These are phyloP conservation scores for Picus viridis DNA, from an alignment of 2,797 vertebrate species.

Conservation along the genomic window DNA sequence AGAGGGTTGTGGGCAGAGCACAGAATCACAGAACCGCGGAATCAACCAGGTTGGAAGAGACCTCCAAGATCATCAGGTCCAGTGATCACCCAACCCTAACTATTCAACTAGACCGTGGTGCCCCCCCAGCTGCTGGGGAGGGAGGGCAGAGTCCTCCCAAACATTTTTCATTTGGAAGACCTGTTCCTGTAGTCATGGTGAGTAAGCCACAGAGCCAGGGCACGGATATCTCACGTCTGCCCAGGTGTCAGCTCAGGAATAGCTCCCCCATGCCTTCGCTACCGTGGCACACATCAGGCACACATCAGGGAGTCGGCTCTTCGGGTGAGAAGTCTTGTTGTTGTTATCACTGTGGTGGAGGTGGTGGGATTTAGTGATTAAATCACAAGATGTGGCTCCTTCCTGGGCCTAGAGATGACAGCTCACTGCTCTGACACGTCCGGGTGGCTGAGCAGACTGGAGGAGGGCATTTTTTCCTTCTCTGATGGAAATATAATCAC, in stretches of 20 bases:
- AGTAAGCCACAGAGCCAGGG: neutral
- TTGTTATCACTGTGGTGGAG: neutral
- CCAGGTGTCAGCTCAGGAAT: fast-evolving
- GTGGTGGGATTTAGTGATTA: neutral
- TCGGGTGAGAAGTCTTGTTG: neutral
- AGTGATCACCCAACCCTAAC: too few relatives aligned
- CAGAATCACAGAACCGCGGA: too few relatives aligned
- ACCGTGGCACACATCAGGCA: fast-evolving
- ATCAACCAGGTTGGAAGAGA: too few relatives aligned
- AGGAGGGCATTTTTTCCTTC: neutral
- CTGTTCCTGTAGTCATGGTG: neutral
- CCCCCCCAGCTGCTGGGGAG: neutral
- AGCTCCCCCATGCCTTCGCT: neutral
- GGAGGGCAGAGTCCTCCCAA: neutral
- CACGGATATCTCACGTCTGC: fast-evolving
- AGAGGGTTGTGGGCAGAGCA: neutral
- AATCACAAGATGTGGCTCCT: neutral
- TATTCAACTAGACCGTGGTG: too few relatives aligned
- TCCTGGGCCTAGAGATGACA: neutral
- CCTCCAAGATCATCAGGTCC: too few relatives aligned
- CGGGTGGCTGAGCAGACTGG: fast-evolving
- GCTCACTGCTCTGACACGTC: fast-evolving
- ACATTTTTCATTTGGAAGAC: neutral
- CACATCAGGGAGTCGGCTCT: fast-evolving
- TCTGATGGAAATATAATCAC: neutral